A percentile compares a stretch with the other conserved stretches of the same genome.
Conservation (phyloP, 2,888 invertebrate species). For the Dicranocentrus wangi region DNA sequence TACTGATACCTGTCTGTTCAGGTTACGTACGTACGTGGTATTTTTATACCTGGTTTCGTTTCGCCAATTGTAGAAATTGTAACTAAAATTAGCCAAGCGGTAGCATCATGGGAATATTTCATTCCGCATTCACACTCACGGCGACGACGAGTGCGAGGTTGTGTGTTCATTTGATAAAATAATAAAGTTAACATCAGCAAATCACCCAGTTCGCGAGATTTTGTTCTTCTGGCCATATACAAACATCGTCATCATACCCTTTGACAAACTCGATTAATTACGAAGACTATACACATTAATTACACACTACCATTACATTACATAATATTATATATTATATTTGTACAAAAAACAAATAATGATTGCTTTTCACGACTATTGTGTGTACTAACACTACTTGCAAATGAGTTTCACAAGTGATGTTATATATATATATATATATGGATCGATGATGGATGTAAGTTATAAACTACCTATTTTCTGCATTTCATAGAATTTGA, state of each 20-base stretch:
- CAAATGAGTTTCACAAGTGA: constrained; percentile 31
- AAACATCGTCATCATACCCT: constrained; percentile 17
- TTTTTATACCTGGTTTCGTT: background rate
- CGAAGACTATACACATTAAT: constrained; percentile 42
- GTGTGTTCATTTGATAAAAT: constrained; percentile 40
- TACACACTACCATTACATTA: constrained; percentile 32
- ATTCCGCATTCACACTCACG: constrained; percentile 48
- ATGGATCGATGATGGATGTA: no score
- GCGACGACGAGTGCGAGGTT: constrained; percentile 9
- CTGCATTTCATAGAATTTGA: constrained; percentile 58
- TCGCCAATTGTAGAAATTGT: background rate
- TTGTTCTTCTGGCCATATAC: constrained; percentile 29
- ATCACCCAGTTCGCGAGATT: constrained; percentile 32
- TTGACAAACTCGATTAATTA: constrained; percentile 30
- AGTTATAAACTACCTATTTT: constrained; percentile 17
- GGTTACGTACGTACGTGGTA: background rate
- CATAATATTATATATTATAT: constrained; percentile 40
- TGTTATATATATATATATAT: background rate
- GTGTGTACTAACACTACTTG: constrained; percentile 23
- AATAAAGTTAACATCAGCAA: constrained; percentile 36
- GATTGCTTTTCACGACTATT: constrained; percentile 47
- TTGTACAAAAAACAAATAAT: constrained; percentile 60
- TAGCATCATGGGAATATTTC: constrained; percentile 48
- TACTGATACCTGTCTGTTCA: background rate
- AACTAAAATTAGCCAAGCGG: background rate